Conservation (phyloP, 2,797 vertebrate genomes). For the Falco biarmicus region DNA sequence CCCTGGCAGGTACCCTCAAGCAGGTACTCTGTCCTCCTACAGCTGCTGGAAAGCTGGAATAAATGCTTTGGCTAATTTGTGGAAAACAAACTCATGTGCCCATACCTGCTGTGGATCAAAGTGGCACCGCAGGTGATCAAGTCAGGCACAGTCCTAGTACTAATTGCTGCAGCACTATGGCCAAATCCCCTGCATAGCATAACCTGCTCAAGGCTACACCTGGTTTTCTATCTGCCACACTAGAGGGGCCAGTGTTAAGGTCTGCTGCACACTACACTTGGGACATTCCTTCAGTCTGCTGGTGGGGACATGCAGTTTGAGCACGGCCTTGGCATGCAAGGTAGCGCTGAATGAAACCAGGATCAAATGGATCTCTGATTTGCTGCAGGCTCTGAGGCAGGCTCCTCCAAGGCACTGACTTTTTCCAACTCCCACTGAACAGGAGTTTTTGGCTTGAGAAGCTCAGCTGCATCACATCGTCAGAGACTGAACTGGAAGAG, state of each 20-base stretch:
- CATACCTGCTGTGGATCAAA: not conserved
- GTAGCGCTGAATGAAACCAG: not conserved
- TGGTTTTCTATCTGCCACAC: not conserved
- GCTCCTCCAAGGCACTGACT: not conserved
- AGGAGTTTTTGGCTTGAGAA: not conserved
- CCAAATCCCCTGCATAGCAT: fast-evolving
- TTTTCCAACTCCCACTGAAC: not conserved
- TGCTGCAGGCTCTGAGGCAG: not conserved
- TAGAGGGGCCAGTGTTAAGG: not conserved
- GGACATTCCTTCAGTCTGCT: not conserved
- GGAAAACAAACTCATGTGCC: not conserved
- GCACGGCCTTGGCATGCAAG: fast-evolving
- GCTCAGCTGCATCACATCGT: not conserved
- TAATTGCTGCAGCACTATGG: not conserved
- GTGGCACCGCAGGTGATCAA: not conserved
- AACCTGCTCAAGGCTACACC: not conserved
- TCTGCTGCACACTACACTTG: not conserved
- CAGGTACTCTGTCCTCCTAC: not conserved
- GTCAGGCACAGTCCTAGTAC: not conserved
- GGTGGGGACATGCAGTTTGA: not conserved
- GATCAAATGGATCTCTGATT: not conserved
- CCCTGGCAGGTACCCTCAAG: not conserved
- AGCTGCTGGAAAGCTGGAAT: not conserved
- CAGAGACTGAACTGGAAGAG: not conserved
- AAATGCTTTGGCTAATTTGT: not conserved